These are phyloP conservation scores for Naja naja DNA, from an alignment of 2,113 vertebrate genomes.

Conservation along the genomic window DNA sequence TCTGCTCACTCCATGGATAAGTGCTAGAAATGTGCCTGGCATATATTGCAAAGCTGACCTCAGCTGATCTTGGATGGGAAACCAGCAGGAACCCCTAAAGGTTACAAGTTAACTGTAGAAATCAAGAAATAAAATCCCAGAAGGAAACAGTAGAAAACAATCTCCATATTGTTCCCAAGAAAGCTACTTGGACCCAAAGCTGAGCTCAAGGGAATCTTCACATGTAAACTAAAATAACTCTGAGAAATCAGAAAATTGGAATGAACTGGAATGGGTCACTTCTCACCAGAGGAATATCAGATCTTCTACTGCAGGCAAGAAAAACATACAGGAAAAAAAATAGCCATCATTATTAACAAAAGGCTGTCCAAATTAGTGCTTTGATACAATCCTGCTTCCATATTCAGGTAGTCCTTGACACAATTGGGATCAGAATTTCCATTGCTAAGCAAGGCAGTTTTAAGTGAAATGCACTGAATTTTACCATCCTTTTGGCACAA, in stretches of 20 bases:
- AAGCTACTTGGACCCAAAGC: neutral
- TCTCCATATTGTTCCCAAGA: neutral
- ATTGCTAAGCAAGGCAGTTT: neutral
- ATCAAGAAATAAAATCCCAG: neutral
- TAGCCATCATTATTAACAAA: neutral
- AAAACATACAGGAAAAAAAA: neutral
- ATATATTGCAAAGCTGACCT: neutral
- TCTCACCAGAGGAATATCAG: neutral
- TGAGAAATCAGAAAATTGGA: neutral
- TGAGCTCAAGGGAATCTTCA: neutral
- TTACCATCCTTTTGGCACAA: neutral
- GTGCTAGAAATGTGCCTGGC: neutral
- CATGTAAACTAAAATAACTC: neutral
- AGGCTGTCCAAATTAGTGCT: neutral
- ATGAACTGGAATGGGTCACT: neutral
- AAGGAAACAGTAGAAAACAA: neutral
- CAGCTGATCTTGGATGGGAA: neutral
- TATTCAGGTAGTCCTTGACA: neutral
- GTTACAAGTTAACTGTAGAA: neutral
- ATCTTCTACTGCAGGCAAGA: neutral
- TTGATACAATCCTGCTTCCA: neutral
- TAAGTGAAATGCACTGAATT: neutral
- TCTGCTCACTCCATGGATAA: neutral
- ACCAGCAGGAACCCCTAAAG: neutral
- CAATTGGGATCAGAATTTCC: neutral